Conservation (phyloP, 2,113 vertebrate genomes). For the Peromyscus californicus region DNA sequence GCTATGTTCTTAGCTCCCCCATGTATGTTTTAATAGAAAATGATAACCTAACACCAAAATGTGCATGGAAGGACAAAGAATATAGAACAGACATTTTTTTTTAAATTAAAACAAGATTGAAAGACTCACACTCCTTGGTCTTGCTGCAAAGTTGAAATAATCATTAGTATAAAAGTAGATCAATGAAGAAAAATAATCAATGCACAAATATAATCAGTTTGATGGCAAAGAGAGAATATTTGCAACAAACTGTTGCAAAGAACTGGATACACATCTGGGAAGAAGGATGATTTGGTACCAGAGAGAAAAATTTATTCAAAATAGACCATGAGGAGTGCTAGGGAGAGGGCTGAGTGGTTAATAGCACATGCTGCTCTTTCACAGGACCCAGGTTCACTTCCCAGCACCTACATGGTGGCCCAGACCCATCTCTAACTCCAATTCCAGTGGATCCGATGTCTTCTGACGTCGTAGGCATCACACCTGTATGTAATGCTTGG, state of each 20-base stretch:
- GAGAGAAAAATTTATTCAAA: slow-evolving; percentile 20
- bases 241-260: background rate
- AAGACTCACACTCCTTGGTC: background rate
- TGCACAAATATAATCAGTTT: background rate
- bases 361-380: background rate
- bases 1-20: background rate
- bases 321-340: background rate
- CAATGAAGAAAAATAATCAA: background rate
- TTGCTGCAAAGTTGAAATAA: background rate
- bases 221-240: background rate
- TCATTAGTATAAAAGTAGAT: background rate
- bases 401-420: background rate
- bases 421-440: background rate
- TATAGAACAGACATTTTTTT: background rate
- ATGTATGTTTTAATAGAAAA: background rate
- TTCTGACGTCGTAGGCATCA: background rate
- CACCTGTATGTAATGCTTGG: background rate
- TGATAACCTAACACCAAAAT: background rate
- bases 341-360: background rate
- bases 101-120: background rate
- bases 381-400: background rate
- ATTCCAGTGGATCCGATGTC: background rate
- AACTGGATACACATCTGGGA: background rate
- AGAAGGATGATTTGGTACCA: background rate
- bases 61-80: background rate